A percentile compares a stretch with the other conserved stretches of the same genome.
phyloP scores from a whole-genome alignment of 1,140 invertebrate genomes.

The Micrasema longulum region DNA sequence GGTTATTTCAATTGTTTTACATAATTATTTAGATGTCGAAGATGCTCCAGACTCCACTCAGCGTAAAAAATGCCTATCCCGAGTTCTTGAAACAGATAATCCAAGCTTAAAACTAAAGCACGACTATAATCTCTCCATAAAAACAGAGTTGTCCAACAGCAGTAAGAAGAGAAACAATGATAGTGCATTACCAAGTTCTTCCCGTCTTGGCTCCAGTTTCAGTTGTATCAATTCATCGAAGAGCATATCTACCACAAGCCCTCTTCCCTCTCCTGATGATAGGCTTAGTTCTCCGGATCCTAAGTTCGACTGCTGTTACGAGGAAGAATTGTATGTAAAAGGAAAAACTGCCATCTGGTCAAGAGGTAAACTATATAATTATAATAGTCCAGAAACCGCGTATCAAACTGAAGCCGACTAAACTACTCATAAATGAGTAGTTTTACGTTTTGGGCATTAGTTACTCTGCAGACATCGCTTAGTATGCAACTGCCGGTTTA shows the following conservation, averaged over 20 bases:
- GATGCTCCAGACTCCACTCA: neutral
- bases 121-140: conserved; percentile 66
- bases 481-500: too few relatives aligned
- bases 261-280: conserved; percentile 45
- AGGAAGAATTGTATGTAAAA: conserved; percentile 92
- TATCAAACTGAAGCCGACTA: too few relatives aligned
- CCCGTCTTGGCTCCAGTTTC: conserved; percentile 54
- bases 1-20: too few relatives aligned
- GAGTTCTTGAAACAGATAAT: conserved; percentile 37
- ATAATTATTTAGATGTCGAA: too few relatives aligned
- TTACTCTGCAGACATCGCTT: too few relatives aligned
- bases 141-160: conserved; percentile 59
- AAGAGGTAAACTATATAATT: conserved; percentile 71
- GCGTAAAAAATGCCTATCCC: neutral
- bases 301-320: conserved; percentile 67
- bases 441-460: too few relatives aligned
- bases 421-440: too few relatives aligned
- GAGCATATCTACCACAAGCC: conserved; percentile 61
- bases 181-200: conserved; percentile 33
- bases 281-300: conserved; percentile 57
- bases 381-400: too few relatives aligned
- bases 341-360: conserved; percentile 87
- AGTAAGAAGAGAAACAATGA: conserved; percentile 50
- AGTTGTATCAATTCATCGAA: conserved; percentile 64
- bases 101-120: conserved; percentile 61